Evolutionary conservation across 2,888 invertebrate genomes (phyloP).

Genomic region (Cepaea hortensis): DNA sequence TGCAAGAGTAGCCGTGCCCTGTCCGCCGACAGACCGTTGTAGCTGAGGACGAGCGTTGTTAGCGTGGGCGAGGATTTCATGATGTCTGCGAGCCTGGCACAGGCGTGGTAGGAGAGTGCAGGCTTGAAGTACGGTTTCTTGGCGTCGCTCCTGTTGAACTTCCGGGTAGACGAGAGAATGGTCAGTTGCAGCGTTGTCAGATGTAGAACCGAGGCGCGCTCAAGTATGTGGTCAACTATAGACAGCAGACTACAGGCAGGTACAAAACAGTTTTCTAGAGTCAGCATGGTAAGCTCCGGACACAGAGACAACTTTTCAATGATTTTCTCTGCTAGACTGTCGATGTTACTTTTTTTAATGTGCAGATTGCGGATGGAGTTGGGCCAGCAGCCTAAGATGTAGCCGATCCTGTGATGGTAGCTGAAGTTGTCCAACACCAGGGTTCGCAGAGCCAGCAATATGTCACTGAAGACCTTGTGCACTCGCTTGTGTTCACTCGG

Average conservation of each 20-base stretch:
- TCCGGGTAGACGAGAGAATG: constrained; percentile 50
- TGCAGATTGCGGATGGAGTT: constrained; percentile 47
- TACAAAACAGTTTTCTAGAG: constrained; percentile 53
- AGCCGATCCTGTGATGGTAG: constrained; percentile 54
- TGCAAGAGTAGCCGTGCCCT: constrained; percentile 44
- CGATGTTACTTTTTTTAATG: constrained; percentile 53
- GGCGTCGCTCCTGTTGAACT: constrained; percentile 49
- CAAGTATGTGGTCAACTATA: constrained; percentile 37
- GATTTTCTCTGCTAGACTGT: constrained; percentile 46
- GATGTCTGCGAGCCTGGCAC: constrained; percentile 45
- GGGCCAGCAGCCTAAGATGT: constrained; percentile 53
- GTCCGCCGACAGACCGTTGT: constrained; percentile 51
- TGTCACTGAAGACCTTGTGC: constrained; percentile 41
- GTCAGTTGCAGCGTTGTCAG: constrained; percentile 48
- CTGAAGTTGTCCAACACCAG: constrained; percentile 55
- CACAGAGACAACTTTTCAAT: constrained; percentile 45
- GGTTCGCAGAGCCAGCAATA: constrained; percentile 38
- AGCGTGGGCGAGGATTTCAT: constrained; percentile 40
- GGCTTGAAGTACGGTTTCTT: constrained; percentile 49
- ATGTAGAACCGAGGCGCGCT: constrained; percentile 14
- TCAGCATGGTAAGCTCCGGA: constrained; percentile 42
- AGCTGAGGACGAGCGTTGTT: constrained; percentile 50
- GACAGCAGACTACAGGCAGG: constrained; percentile 43
- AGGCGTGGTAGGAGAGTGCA: constrained; percentile 41
- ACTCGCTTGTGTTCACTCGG: constrained; percentile 49